Conservation (phyloP, 2,113 vertebrate genomes). For the Trichomycterus rosablanca region DNA sequence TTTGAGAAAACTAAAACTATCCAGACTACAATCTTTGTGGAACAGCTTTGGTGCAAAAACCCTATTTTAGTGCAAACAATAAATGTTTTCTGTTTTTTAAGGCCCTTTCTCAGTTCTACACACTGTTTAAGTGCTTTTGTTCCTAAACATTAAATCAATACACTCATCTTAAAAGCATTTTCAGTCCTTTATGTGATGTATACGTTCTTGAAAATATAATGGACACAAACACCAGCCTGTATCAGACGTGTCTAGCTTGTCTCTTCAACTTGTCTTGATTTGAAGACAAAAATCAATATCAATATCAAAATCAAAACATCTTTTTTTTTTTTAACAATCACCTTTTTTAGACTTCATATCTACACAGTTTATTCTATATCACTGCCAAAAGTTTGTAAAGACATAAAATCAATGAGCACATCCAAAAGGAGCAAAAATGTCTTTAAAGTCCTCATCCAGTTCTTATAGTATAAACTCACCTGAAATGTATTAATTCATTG, state of each 20-base stretch:
- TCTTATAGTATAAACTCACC: too few species aligned
- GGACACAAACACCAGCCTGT: background rate
- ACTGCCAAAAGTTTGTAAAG: too few species aligned
- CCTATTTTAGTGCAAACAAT: too few species aligned
- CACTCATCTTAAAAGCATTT: constrained; percentile 8
- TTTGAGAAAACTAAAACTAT: background rate
- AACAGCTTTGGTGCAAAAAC: background rate
- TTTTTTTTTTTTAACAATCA: too few species aligned
- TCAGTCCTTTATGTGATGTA: constrained; percentile 20
- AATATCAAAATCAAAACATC: too few species aligned
- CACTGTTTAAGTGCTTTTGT: constrained; percentile 1
- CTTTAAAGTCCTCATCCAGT: too few species aligned
- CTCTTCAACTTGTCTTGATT: background rate
- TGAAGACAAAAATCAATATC: constrained; percentile 14
- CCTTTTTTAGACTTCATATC: too few species aligned
- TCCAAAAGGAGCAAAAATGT: too few species aligned
- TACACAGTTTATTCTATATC: too few species aligned
- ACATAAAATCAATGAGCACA: too few species aligned
- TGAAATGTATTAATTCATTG: too few species aligned
- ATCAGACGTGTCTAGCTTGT: background rate
- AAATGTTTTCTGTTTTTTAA: constrained; percentile 13
- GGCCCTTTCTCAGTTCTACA: background rate
- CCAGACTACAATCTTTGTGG: background rate
- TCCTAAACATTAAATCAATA: background rate
- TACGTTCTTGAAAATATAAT: background rate